Conservation (phyloP, 37 sponge, comb jelly and placozoan genomes). For the Cladorhizidae sp. region DNA sequence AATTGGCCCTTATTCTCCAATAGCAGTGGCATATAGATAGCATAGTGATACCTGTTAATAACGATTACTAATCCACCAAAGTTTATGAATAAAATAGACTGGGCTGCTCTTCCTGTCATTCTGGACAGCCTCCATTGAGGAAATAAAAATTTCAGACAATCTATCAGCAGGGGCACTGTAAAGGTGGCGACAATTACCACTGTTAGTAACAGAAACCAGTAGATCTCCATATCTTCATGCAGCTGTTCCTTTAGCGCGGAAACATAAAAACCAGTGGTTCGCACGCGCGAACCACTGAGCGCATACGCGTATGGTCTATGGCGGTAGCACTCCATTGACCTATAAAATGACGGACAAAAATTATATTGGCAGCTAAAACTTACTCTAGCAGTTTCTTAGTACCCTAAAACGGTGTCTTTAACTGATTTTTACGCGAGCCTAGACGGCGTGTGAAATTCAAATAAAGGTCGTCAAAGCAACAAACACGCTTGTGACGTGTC, state of each 20-base stretch:
- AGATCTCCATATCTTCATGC: no score
- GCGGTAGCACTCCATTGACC: no score
- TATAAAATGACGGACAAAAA: no score
- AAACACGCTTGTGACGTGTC: no score
- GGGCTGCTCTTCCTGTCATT: conserved; percentile 10
- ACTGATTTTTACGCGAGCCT: no score
- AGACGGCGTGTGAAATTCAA: no score
- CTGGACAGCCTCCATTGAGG: conserved; percentile 41
- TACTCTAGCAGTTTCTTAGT: no score
- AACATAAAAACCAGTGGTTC: no score
- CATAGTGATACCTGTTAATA: conserved; percentile 7
- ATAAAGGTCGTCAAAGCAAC: no score
- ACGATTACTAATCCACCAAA: conserved; percentile 3
- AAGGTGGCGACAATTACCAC: conserved; percentile 26
- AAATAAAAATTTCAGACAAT: conserved; percentile 31
- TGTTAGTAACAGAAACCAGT: conserved; percentile 35
- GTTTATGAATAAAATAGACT: conserved; percentile 13
- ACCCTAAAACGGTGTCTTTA: no score
- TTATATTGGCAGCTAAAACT: no score
- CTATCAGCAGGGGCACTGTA: conserved; percentile 41
- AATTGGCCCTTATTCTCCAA: neutral
- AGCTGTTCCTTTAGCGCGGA: no score
- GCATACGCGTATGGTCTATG: neutral
- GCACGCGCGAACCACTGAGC: neutral
- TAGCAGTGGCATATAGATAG: conserved; percentile 25